A percentile compares a stretch with the other conserved stretches of the same genome.
Evolutionary conservation across 2,797 vertebrate genomes (phyloP).

Genomic region (Jordanella pulchra): DNA sequence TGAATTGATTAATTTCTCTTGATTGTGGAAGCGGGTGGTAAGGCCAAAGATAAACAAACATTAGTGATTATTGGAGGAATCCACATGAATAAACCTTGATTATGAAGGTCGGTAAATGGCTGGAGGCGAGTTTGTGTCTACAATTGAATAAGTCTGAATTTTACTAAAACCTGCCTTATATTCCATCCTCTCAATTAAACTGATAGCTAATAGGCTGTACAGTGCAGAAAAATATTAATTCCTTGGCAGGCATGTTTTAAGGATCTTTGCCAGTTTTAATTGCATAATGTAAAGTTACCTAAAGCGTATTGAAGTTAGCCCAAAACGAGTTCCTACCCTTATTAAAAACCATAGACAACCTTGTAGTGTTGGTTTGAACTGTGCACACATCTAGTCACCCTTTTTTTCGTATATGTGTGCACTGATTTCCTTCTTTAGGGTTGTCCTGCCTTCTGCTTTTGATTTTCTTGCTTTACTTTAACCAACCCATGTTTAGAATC

Average conservation of each 20-base stretch:
- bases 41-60: conserved; percentile 67
- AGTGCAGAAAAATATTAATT: background rate
- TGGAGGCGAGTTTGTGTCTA: conserved; percentile 23
- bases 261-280: conserved; percentile 12
- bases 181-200: conserved; percentile 1
- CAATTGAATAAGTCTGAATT: conserved; percentile 35
- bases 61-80: conserved; percentile 58
- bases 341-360: no score
- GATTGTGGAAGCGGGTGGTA: conserved; percentile 46
- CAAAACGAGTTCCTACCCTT: no score
- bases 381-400: no score
- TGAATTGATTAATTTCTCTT: conserved; percentile 56
- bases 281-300: background rate
- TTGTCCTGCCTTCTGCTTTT: background rate
- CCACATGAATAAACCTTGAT: conserved; percentile 54
- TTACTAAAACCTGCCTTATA: conserved; percentile 18
- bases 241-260: background rate
- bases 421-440: no score
- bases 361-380: no score
- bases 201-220: conserved; percentile 23
- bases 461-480: background rate
- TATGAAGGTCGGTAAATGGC: conserved; percentile 54
- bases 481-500: no score
- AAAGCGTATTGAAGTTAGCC: background rate
- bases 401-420: no score